Base-by-base conservation (phyloP, 2,797 vertebrate genomes). In the Streptopelia turtur region DNA sequence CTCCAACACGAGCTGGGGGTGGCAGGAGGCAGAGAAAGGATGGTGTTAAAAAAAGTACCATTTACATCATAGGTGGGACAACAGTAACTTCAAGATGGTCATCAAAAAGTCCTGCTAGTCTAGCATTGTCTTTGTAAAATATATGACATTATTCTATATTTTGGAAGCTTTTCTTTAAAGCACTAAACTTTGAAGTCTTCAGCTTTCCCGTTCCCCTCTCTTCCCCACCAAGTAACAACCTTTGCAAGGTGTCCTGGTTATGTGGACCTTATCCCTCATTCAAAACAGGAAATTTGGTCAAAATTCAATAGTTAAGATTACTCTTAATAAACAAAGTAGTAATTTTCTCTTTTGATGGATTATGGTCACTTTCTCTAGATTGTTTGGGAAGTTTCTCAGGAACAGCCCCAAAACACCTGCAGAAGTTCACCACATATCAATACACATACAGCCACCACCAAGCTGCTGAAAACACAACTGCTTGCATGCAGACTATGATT, bases 361-460 rank as follows among this genome's bases (percentile, higher is more conserved):
- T 94, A 47, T 75, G 50, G 17, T 24, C 33, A 45, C 14, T 25
- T 71, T 27, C 30, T 23, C 27, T n/a, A 52, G 25, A 28, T 70
- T 65, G 15, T 21, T 52, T 24, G 22, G 31, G 16, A 78, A 49
- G 22, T 59, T 72, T 63, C 66, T 56, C 18, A 30, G 6, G 30
- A 81, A 45, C 1, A 63, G 56, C 22, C n/a, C 41, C 49, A 16
- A 61, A 78, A 47, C 0, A 0, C 8, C 16, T 75, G 56, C 50
- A 47, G 9, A 68, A 89, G 50, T 14, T 90, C 52, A 80, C 27
- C 64, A 50, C 25, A 70, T 24, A 61, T 23, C 12, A 27, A 2
- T 8, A 39, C 0, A 0, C 2, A 5, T 3, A 30, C 7, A 53
- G 49, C 13, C 4, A 3, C 59, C 79, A n/a, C 6, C 24, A 79